Evolutionary conservation across 2,797 vertebrate genomes (phyloP).

Genomic region (Silurus lanzhouensis): DNA sequence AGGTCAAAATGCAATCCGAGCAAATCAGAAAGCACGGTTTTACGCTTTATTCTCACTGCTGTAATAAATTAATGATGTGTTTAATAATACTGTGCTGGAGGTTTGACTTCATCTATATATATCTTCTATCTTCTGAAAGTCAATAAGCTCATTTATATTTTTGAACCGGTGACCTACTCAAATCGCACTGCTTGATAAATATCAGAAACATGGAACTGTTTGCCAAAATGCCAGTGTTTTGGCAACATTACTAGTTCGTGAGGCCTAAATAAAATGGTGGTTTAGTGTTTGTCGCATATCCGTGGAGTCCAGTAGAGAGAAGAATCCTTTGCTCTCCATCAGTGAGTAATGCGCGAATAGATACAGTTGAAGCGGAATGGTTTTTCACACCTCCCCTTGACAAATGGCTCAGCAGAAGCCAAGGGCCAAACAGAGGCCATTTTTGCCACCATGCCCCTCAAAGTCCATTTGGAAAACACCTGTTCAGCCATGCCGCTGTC

Average conservation of each 20-base stretch:
- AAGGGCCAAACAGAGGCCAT: constrained; percentile 66
- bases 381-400: constrained; percentile 70
- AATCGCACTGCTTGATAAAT: constrained; percentile 10
- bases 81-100: not conserved
- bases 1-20: not conserved
- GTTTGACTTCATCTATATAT: constrained; percentile 5
- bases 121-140: constrained; percentile 10
- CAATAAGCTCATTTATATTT: constrained; percentile 14
- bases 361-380: constrained; percentile 66
- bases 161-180: not conserved
- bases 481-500: constrained; percentile 73
- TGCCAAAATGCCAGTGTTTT: not conserved
- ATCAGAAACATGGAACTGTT: not conserved
- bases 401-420: constrained; percentile 71
- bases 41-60: not conserved
- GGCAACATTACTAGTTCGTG: not conserved
- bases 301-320: constrained; percentile 46
- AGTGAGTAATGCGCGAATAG: constrained; percentile 70
- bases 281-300: constrained; percentile 4
- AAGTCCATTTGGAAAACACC: constrained; percentile 80
- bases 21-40: not conserved
- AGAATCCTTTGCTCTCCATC: constrained; percentile 60
- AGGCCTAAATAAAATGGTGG: not conserved
- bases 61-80: not conserved
- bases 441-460: constrained; percentile 58